phyloP scores from a whole-genome alignment of 2,113 vertebrate genomes.

The Amphiprion percula region DNA sequence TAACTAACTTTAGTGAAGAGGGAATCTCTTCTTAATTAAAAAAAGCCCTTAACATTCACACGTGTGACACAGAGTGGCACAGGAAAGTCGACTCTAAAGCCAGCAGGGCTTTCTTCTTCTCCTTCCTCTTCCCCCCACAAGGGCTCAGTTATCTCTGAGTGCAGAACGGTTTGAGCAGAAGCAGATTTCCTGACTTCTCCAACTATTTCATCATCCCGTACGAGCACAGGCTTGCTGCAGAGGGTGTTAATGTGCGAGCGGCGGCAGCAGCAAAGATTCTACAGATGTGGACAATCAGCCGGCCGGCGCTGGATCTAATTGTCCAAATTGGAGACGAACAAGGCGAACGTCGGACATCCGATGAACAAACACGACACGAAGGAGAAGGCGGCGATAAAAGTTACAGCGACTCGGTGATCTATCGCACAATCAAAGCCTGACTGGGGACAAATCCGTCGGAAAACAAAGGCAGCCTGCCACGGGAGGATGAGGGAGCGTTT shows the following conservation, averaged over 20 bases:
- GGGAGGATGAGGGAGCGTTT: conserved; percentile 62
- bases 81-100: conserved; percentile 68
- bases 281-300: conserved; percentile 48
- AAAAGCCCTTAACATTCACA: neutral
- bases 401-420: conserved; percentile 54
- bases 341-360: neutral
- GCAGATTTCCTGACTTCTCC: conserved; percentile 85
- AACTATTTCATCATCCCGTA: conserved; percentile 86
- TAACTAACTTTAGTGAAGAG: conserved; percentile 29
- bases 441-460: conserved; percentile 68
- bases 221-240: conserved; percentile 33
- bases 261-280: conserved; percentile 50
- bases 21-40: conserved; percentile 39
- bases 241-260: neutral
- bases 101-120: conserved; percentile 61
- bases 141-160: conserved; percentile 77
- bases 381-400: conserved; percentile 30
- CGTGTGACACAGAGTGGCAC: conserved; percentile 52
- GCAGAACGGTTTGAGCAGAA: conserved; percentile 81
- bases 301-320: too few species aligned
- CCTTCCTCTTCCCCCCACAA: conserved; percentile 43
- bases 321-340: too few species aligned
- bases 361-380: conserved; percentile 1
- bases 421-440: conserved; percentile 76
- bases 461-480: conserved; percentile 72